Conservation (phyloP, 2,113 vertebrate genomes). For the Pseudolaguvia tuberculata region DNA sequence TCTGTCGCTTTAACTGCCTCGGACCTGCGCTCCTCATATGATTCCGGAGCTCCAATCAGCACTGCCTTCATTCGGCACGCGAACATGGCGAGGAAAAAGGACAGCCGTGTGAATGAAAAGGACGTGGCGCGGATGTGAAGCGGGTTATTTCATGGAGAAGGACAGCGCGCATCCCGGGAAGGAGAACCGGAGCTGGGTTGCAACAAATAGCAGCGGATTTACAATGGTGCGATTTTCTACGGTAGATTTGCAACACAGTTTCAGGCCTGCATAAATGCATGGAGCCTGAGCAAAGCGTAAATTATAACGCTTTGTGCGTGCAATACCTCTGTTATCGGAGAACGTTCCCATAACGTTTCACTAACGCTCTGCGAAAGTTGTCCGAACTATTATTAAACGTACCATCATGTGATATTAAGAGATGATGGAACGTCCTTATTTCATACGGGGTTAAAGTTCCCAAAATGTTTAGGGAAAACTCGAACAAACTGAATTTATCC, state of each 20-base stretch:
- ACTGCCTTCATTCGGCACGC: slow-evolving; percentile 41
- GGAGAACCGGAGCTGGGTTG: slow-evolving; percentile 58
- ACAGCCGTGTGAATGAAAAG: slow-evolving; percentile 33
- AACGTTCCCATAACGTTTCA: no score
- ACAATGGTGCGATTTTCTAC: slow-evolving; percentile 56
- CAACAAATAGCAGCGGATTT: slow-evolving; percentile 58
- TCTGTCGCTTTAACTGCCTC: slow-evolving; percentile 74
- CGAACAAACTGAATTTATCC: no score
- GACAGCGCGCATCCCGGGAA: slow-evolving; percentile 52
- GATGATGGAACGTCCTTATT: no score
- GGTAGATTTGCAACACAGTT: slow-evolving; percentile 6
- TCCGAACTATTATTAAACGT: no score
- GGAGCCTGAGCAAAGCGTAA: background rate
- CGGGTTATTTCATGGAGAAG: slow-evolving; percentile 60
- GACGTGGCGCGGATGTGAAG: slow-evolving; percentile 43
- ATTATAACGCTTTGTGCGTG: background rate
- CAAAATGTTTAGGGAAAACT: no score
- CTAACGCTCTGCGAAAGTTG: no score
- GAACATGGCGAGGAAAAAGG: slow-evolving; percentile 54
- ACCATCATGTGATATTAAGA: no score
- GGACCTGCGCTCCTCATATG: slow-evolving; percentile 68
- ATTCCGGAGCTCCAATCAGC: slow-evolving; percentile 72
- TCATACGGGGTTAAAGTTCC: no score
- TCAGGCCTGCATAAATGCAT: background rate
- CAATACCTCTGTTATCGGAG: no score